A percentile compares a stretch with the other conserved stretches of the same genome.
phyloP scores from a whole-genome alignment of 1,140 invertebrate species.

The Varroa destructor region DNA sequence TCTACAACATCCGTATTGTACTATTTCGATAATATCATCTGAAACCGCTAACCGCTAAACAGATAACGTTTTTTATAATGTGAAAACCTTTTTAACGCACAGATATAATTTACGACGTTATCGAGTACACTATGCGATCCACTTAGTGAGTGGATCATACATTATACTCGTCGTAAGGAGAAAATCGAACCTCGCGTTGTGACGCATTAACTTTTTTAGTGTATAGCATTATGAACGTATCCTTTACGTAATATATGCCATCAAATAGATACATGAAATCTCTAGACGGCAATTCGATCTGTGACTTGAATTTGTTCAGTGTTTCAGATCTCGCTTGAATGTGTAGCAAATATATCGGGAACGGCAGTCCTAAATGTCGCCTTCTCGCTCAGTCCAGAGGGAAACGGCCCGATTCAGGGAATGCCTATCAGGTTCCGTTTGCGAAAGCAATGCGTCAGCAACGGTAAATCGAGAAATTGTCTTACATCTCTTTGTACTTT shows the following conservation, averaged over 20 bases:
- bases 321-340: not conserved
- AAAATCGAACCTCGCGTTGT: not conserved
- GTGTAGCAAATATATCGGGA: not conserved
- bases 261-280: no score
- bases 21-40: not conserved
- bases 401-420: not conserved
- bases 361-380: not conserved
- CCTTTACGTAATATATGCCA: no score
- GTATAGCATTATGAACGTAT: not conserved
- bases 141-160: no score
- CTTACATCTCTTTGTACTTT: not conserved
- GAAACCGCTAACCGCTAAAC: not conserved
- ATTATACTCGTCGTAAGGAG: not conserved
- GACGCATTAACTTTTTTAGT: not conserved
- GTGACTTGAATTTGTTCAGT: no score
- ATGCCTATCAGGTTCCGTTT: slow-evolving; percentile 14
- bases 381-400: not conserved
- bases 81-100: no score
- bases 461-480: not conserved
- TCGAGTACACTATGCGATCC: no score
- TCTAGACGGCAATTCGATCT: no score
- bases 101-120: no score
- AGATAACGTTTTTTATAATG: not conserved
- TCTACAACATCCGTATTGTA: not conserved
- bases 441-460: slow-evolving; percentile 19